A percentile compares a stretch with the other conserved stretches of the same genome.
Conservation (phyloP, 2,888 invertebrate genomes). For the Hedya salicella region DNA sequence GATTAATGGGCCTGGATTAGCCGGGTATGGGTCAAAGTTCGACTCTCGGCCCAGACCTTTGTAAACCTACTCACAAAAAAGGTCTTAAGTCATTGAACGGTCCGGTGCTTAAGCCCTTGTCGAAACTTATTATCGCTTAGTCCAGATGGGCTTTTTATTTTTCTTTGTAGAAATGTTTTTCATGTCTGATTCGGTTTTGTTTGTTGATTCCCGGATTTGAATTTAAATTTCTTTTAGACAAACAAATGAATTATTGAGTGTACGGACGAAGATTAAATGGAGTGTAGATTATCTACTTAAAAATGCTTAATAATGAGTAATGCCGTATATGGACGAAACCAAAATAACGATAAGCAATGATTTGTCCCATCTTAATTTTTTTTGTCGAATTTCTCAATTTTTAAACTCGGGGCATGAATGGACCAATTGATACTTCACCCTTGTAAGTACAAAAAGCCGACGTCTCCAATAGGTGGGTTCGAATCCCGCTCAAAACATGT, state of each 20-base stretch:
- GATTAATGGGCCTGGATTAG: constrained; percentile 54
- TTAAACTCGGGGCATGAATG: too few species aligned
- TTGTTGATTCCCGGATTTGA: constrained; percentile 33
- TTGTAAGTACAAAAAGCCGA: too few species aligned
- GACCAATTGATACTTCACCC: too few species aligned
- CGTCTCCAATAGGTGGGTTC: too few species aligned
- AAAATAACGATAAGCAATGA: too few species aligned
- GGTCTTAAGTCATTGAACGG: constrained; percentile 44
- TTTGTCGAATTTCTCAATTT: too few species aligned
- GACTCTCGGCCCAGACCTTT: constrained; percentile 54
- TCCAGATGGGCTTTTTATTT: constrained; percentile 28
- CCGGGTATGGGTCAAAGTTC: constrained; percentile 53
- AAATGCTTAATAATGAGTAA: too few species aligned
- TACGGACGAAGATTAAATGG: background rate
- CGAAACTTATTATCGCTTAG: background rate
- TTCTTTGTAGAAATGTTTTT: constrained; percentile 34
- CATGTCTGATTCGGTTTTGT: constrained; percentile 15
- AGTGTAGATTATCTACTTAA: background rate
- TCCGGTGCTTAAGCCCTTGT: constrained; percentile 31
- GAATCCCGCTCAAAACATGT: too few species aligned
- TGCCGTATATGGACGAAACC: too few species aligned
- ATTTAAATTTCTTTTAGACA: constrained; percentile 22
- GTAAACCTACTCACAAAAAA: constrained; percentile 44
- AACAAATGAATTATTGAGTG: constrained; percentile 20
- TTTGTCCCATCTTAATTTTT: too few species aligned